Evolutionary conservation across 2,888 invertebrate genomes (phyloP), one percentile per base, ranked within the genome.

Genomic region (Apamea monoglypha): DNA sequence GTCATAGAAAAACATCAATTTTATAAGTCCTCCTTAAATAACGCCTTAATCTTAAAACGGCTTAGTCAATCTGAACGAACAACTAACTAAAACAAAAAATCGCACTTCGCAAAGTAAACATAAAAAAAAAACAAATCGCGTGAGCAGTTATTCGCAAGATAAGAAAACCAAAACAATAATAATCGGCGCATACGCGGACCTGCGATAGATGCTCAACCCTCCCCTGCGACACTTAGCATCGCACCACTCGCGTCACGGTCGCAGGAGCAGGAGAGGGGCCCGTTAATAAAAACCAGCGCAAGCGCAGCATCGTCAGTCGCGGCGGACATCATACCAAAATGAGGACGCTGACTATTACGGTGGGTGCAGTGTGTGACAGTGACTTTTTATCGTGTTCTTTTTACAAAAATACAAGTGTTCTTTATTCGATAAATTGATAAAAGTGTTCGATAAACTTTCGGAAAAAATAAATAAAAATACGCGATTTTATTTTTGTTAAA

Each of bases 311-410:
- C 83, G 91, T 84, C 95, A 96, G 96, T 96, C 95, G 94, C 93
- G 92, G 93, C 92, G 93, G 91, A 89, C 91, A 93, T 92, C 94
- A 92, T 91, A 87, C 88, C 93, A 94, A 93, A 91, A 96, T 96
- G 96, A 95, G 96, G 93, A 94, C 95, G 94, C 94, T 95, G 92
- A 92, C 94, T 88, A 89, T 94, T 68, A 95, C 94, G 96, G 96
- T 96, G 95, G 95, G 96, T 96, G 91, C 70, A 77, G 84, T 83
- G 81, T 88, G 90, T 87, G 86, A 80, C 74, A 87, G 89, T 89
- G 88, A 85, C 86, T 87, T 91, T 91, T 83, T 90, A 91, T 90
- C 91, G 79, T 90, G 91, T 89, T 89, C 78, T 83, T 80, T 85
- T 44, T 29, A 36, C 18, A 73, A 77, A 80, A 82, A 86, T 78